Percentiles rank a stretch among this genome's conserved stretches.
These are phyloP conservation scores for Ernsta delagoae DNA, from an alignment of 2,888 invertebrate genomes.

Conservation along the genomic window DNA sequence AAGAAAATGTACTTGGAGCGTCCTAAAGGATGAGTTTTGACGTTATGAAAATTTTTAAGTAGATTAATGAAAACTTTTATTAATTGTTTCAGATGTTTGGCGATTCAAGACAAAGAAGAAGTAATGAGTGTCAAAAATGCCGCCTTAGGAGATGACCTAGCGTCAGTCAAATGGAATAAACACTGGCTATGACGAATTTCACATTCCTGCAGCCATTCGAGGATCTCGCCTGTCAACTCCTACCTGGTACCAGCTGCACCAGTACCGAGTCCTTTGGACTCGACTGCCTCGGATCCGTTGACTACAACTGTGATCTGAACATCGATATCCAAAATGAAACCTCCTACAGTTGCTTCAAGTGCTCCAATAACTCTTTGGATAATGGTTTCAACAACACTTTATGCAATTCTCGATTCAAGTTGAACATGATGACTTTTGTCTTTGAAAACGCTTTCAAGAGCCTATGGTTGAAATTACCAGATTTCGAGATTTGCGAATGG, in stretches of 20 bases:
- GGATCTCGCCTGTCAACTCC: constrained; percentile 67
- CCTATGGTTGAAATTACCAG: constrained; percentile 72
- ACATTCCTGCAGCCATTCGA: constrained; percentile 62
- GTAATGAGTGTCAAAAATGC: constrained; percentile 47
- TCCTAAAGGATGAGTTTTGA: no score
- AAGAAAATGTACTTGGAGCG: no score
- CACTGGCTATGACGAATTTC: constrained; percentile 66
- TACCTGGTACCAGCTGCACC: constrained; percentile 58
- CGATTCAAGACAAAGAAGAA: constrained; percentile 40
- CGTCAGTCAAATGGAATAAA: constrained; percentile 53
- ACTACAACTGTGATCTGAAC: constrained; percentile 67
- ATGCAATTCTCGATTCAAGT: constrained; percentile 72
- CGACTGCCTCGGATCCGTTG: constrained; percentile 54
- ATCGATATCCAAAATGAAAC: constrained; percentile 79
- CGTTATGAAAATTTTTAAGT: no score
- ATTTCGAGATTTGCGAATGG: constrained; percentile 61
- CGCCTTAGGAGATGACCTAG: constrained; percentile 64
- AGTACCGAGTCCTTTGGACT: constrained; percentile 56
- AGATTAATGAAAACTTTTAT: no score
- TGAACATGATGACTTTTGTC: constrained; percentile 67
- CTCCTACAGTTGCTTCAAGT: constrained; percentile 68
- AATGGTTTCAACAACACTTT: constrained; percentile 61
- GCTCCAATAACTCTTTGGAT: constrained; percentile 61
- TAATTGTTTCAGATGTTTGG: constrained; percentile 51
- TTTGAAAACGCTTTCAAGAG: constrained; percentile 74